Base-by-base conservation (phyloP, 2,888 invertebrate genomes). In the Drosophila cognata region DNA sequence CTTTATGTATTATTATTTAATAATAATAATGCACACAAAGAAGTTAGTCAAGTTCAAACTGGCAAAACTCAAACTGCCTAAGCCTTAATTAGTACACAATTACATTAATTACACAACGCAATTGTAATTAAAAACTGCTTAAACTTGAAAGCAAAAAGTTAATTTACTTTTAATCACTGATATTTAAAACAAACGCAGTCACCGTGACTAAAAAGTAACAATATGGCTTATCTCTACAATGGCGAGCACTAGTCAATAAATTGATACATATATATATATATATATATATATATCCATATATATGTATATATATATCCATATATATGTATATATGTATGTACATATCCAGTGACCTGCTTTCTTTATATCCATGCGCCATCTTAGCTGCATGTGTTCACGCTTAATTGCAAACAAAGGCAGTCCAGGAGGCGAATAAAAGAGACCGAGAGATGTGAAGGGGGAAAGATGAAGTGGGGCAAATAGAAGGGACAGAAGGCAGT, bases 381-480 rank as follows among this genome's bases (percentile, higher is more conserved):
- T 70, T 68, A 89, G 75, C 84, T 86, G 89, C 84, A 85, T 85
- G 90, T 80, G 84, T 79, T 89, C 76, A 65, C 56, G 74, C 79
- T 87, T 90, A 90, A 86, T 86, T 86, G 91, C 89, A 74, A 66
- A 71, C 79, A 76, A 84, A 71, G 63, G 57, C 59, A 61, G 57
- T n/a, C 50, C 46, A 66, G 52, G 29, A 50, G 25, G n/a, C 36
- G 25, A 21, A n/a, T 28, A 28, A 13, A 7, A 28, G 18, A 18
- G 38, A 16, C 25, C 31, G 18, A n/a, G 28, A 11, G 38, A 4
- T 21, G 18, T 33, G 16, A 7, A 33, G 8, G 4, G 31, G 8
- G 66, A 25, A 31, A 10, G 29, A 52, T 35, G n/a, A n/a, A 18
- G n/a, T 50, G 31, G 29, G 46, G 46, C 7, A 46, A 25, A 46